phyloP scores from a whole-genome alignment of 2,888 invertebrate genomes.

The Meganola albula region DNA sequence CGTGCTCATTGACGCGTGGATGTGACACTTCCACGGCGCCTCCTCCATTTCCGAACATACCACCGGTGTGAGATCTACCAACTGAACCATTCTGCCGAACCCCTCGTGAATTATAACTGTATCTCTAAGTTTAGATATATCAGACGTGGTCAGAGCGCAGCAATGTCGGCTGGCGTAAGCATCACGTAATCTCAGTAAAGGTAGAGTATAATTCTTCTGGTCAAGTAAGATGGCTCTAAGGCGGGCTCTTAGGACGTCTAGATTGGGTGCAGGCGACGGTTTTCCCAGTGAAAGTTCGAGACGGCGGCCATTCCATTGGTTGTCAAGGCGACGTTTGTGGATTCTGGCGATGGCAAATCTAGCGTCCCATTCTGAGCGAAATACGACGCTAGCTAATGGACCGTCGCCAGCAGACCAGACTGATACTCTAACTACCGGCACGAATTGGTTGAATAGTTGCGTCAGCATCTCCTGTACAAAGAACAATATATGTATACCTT shows the following conservation, averaged over 20 bases:
- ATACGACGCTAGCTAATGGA: constrained; percentile 82
- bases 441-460: constrained; percentile 61
- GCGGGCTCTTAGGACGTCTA: constrained; percentile 80
- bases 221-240: constrained; percentile 86
- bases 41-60: constrained; percentile 57
- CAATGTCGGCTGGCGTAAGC: constrained; percentile 89
- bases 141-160: constrained; percentile 84
- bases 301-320: constrained; percentile 81
- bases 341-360: constrained; percentile 87
- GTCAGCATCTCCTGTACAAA: constrained; percentile 53
- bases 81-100: constrained; percentile 62
- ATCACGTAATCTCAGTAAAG: constrained; percentile 89
- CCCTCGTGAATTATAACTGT: constrained; percentile 75
- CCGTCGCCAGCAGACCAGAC: constrained; percentile 65
- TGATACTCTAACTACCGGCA: constrained; percentile 52
- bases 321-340: constrained; percentile 87
- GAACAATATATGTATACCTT: too few species aligned
- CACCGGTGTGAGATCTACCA: constrained; percentile 56
- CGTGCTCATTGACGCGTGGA: constrained; percentile 54
- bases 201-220: constrained; percentile 84
- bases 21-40: constrained; percentile 73
- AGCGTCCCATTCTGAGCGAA: constrained; percentile 83
- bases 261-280: constrained; percentile 80
- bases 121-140: constrained; percentile 85
- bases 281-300: constrained; percentile 84